Conservation (phyloP, 1,140 invertebrate genomes). For the Zaprionus ornatus region DNA sequence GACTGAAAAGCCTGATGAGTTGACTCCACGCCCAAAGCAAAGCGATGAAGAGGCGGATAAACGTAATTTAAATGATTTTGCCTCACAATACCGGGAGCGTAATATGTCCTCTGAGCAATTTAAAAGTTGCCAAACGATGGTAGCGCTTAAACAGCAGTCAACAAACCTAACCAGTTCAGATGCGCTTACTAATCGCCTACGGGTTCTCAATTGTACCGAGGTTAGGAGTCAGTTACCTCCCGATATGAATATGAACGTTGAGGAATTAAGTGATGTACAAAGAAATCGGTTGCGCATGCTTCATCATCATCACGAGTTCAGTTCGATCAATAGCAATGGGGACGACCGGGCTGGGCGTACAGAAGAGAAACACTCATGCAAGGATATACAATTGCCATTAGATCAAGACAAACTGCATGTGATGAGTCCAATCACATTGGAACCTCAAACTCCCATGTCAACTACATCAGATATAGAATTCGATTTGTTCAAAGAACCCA, state of each 20-base stretch:
- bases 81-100: slow-evolving; percentile 46
- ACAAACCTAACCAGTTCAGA: slow-evolving; percentile 52
- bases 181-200: slow-evolving; percentile 80
- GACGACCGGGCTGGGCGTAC: neutral
- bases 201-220: slow-evolving; percentile 61
- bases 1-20: neutral
- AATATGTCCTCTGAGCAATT: slow-evolving; percentile 57
- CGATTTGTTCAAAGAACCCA: neutral
- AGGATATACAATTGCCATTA: slow-evolving; percentile 28
- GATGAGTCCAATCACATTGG: slow-evolving; percentile 11
- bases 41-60: slow-evolving; percentile 34
- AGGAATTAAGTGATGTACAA: slow-evolving; percentile 62
- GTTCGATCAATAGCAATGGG: slow-evolving; percentile 35
- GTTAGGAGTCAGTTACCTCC: slow-evolving; percentile 25
- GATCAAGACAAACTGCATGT: slow-evolving; percentile 35
- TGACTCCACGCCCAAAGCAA: slow-evolving; percentile 1
- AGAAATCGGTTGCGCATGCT: slow-evolving; percentile 71
- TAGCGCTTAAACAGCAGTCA: slow-evolving; percentile 24
- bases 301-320: slow-evolving; percentile 65
- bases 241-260: slow-evolving; percentile 71
- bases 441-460: slow-evolving; percentile 66
- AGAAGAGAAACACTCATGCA: neutral
- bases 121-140: slow-evolving; percentile 39
- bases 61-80: slow-evolving; percentile 47
- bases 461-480: slow-evolving; percentile 68